Evolutionary conservation across 1,140 invertebrate species (phyloP).

Genomic region (Papilio glaucus): DNA sequence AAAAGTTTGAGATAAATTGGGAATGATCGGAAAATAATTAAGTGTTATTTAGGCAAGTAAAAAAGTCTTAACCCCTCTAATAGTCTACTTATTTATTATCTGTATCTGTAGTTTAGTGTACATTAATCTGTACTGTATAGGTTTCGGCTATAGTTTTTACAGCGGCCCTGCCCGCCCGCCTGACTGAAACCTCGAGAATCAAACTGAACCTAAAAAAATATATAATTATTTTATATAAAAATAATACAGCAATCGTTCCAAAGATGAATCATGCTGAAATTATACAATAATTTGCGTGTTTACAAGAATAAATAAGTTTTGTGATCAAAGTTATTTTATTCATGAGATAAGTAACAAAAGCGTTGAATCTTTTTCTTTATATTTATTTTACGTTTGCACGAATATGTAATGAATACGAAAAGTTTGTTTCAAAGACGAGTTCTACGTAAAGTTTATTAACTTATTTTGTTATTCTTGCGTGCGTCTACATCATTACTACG

Average conservation of each 20-base stretch:
- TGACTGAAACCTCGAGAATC: no score
- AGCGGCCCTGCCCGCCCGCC: no score
- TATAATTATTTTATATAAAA: background rate
- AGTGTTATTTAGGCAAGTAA: no score
- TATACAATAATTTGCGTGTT: background rate
- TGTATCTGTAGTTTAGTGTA: no score
- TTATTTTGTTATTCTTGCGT: background rate
- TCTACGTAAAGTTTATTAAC: conserved; percentile 4
- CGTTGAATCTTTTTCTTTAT: conserved; percentile 14
- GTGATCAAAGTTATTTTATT: conserved; percentile 22
- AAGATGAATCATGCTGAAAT: background rate
- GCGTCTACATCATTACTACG: background rate
- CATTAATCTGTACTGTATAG: no score
- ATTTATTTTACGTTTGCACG: conserved; percentile 16
- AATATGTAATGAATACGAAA: conserved; percentile 4
- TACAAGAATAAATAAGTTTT: conserved; percentile 3
- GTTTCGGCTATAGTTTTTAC: no score
- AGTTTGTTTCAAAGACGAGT: conserved; percentile 9
- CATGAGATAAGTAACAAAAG: conserved; percentile 22
- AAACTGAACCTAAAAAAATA: no score
- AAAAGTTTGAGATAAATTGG: no score
- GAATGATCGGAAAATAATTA: no score
- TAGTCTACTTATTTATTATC: no score
- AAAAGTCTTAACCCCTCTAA: no score
- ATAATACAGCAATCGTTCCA: background rate